Percentiles rank a stretch among this genome's conserved stretches.
Conservation (phyloP, 2,113 vertebrate species). For the Thalassarche chlororhynchos region DNA sequence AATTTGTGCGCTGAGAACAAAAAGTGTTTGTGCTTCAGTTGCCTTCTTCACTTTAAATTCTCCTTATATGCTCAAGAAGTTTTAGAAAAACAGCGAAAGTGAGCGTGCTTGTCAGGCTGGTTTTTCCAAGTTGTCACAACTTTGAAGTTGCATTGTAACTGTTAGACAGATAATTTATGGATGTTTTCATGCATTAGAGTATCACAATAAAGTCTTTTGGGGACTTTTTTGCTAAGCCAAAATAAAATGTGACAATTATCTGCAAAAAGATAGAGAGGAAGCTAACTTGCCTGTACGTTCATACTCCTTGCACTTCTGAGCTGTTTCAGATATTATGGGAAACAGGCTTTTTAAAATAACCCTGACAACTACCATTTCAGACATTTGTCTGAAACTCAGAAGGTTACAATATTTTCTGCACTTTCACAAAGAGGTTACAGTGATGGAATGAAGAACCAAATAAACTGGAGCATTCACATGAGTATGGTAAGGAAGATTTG, state of each 20-base stretch:
- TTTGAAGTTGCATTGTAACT: conserved; percentile 15
- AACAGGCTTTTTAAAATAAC: background rate
- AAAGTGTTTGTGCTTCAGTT: background rate
- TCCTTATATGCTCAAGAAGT: conserved; percentile 36
- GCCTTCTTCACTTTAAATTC: conserved; percentile 29
- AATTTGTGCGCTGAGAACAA: conserved; percentile 18
- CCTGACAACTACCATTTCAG: background rate
- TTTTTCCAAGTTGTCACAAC: conserved; percentile 60
- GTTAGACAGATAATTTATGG: conserved; percentile 43
- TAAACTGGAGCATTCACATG: background rate
- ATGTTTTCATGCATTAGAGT: conserved; percentile 3
- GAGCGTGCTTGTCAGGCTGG: conserved; percentile 47
- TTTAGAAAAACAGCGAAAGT: conserved; percentile 30
- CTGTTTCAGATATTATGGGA: background rate
- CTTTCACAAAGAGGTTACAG: background rate
- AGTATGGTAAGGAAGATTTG: background rate
- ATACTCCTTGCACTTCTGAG: background rate
- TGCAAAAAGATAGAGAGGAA: background rate
- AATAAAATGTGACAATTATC: background rate
- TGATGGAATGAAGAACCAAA: background rate
- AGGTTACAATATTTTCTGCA: background rate
- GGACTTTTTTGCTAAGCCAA: background rate
- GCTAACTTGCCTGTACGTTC: background rate
- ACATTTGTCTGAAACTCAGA: background rate
- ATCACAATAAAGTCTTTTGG: background rate